Evolutionary conservation across 2,797 vertebrate genomes (phyloP).

Genomic region (Mormyrus hasselquistii): DNA sequence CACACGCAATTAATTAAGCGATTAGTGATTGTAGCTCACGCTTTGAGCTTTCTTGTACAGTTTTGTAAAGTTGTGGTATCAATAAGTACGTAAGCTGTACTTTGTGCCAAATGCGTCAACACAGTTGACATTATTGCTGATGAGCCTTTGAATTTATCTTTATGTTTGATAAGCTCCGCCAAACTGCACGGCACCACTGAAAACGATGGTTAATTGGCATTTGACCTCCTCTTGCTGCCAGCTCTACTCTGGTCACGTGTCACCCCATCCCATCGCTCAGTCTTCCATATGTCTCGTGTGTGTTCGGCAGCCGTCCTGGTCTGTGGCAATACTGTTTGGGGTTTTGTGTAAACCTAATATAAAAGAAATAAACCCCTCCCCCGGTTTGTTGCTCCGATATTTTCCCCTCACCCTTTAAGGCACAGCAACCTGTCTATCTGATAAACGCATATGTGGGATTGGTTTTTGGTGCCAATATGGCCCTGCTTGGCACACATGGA

Average conservation of each 20-base stretch:
- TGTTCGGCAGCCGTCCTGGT: not conserved
- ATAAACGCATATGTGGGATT: not conserved
- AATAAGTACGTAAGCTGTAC: not conserved
- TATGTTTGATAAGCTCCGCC: not conserved
- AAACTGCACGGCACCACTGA: not conserved
- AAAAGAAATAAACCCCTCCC: not conserved
- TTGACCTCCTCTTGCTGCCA: conserved; percentile 20
- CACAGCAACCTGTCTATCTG: not conserved
- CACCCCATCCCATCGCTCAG: conserved; percentile 8
- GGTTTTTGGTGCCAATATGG: not conserved
- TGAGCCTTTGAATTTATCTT: not conserved
- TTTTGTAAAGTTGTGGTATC: not conserved
- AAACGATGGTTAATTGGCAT: conserved; percentile 1
- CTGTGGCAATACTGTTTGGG: not conserved
- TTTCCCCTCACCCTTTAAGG: conserved; percentile 18
- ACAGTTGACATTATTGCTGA: not conserved
- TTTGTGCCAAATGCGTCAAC: not conserved
- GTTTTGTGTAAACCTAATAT: not conserved
- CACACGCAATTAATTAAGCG: not conserved
- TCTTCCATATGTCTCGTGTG: not conserved
- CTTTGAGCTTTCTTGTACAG: not conserved
- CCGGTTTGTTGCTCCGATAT: not conserved
- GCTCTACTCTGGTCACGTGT: conserved; percentile 14
- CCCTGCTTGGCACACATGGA: not conserved
- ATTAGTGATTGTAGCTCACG: not conserved